These are phyloP conservation scores for Crotalus viridis DNA, from an alignment of 2,113 vertebrate genomes.

Conservation along the genomic window DNA sequence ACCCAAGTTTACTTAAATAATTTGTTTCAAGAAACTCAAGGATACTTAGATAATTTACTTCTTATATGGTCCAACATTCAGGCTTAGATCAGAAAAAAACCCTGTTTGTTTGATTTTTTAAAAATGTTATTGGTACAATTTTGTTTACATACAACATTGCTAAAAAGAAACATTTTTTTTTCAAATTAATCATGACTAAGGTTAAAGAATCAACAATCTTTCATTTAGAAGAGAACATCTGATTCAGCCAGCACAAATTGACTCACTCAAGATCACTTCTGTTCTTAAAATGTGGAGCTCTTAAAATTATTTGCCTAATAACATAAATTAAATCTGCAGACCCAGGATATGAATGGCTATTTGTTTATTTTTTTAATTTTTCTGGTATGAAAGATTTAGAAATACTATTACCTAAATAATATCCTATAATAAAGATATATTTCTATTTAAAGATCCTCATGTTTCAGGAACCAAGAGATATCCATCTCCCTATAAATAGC, in stretches of 20 bases:
- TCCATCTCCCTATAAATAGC: background rate
- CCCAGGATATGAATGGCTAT: background rate
- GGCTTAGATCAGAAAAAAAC: too few relatives aligned
- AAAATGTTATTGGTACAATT: background rate
- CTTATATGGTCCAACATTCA: background rate
- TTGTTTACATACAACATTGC: background rate
- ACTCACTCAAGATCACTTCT: background rate
- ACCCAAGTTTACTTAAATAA: background rate
- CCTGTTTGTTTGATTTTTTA: background rate
- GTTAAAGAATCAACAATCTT: background rate
- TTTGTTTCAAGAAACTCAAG: background rate
- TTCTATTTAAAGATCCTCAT: background rate
- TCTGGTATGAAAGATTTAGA: background rate
- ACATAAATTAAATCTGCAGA: background rate
- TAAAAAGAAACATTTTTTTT: background rate
- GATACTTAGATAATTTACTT: background rate
- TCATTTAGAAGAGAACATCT: background rate
- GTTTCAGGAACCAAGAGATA: slow-evolving; percentile 1
- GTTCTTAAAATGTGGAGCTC: background rate
- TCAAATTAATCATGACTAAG: background rate
- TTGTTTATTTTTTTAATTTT: background rate
- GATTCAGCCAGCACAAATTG: background rate
- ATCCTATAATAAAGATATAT: slow-evolving; percentile 1
- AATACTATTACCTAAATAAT: background rate
- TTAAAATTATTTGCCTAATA: background rate